These are phyloP conservation scores for Lanistes nyassanus DNA, from an alignment of 1,140 invertebrate species.

Conservation along the genomic window DNA sequence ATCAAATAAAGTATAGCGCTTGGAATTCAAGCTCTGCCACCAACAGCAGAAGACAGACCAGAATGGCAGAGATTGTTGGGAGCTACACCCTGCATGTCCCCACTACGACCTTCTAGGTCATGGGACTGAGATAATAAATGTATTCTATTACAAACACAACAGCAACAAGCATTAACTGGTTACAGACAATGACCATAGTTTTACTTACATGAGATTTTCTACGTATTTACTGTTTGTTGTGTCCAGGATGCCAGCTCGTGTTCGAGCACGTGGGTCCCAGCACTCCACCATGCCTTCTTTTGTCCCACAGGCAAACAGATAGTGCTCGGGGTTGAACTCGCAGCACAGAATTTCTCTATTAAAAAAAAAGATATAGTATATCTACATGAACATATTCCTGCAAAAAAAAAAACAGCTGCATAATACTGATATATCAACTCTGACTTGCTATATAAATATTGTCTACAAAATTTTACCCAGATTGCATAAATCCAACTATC, in stretches of 20 bases:
- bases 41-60: too few relatives aligned
- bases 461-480: not conserved
- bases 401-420: too few relatives aligned
- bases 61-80: too few relatives aligned
- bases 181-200: not conserved
- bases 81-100: too few relatives aligned
- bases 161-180: too few relatives aligned
- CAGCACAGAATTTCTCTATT: slow-evolving; percentile 78
- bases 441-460: not conserved
- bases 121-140: too few relatives aligned
- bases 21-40: too few relatives aligned
- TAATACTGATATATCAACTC: not conserved
- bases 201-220: slow-evolving; percentile 72
- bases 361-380: too few relatives aligned
- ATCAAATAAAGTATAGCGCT: too few relatives aligned
- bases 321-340: slow-evolving; percentile 88
- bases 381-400: too few relatives aligned
- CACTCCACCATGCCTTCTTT: slow-evolving; percentile 92
- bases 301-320: slow-evolving; percentile 89
- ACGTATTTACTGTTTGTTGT: slow-evolving; percentile 80
- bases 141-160: too few relatives aligned
- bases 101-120: too few relatives aligned
- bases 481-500: not conserved
- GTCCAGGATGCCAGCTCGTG: slow-evolving; percentile 83
- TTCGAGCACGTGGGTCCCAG: slow-evolving; percentile 87